Evolutionary conservation across 1,140 invertebrate genomes (phyloP).

Genomic region (Drosophila ananassae): DNA sequence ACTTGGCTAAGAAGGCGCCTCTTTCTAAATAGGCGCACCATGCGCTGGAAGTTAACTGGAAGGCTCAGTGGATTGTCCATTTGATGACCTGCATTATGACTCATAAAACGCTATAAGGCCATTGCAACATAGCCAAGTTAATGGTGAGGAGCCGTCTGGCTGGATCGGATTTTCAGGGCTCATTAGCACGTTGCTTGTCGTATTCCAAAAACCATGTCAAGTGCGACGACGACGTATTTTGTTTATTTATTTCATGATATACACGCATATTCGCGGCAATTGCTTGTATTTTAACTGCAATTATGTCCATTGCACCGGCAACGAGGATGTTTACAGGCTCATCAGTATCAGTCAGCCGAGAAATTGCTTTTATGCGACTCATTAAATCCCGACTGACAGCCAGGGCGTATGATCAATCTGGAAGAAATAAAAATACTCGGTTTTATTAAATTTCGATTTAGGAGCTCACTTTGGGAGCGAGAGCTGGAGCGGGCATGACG

Average conservation of each 20-base stretch:
- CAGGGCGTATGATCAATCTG: slow-evolving; percentile 44
- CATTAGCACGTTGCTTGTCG: slow-evolving; percentile 74
- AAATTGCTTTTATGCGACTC: slow-evolving; percentile 47
- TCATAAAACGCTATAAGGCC: slow-evolving; percentile 36
- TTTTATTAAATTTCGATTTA: slow-evolving; percentile 45
- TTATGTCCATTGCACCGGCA: slow-evolving; percentile 41
- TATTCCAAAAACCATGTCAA: slow-evolving; percentile 65
- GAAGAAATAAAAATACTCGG: slow-evolving; percentile 12
- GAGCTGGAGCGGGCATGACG: slow-evolving; percentile 19
- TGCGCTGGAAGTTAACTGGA: slow-evolving; percentile 58
- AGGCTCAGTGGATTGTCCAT: slow-evolving; percentile 11
- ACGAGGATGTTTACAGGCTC: slow-evolving; percentile 69
- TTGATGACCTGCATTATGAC: slow-evolving; percentile 28
- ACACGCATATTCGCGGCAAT: slow-evolving; percentile 26
- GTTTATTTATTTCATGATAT: slow-evolving; percentile 41
- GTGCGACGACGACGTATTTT: slow-evolving; percentile 51
- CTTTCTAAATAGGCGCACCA: slow-evolving; percentile 11
- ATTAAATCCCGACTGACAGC: slow-evolving; percentile 32
- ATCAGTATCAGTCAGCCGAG: slow-evolving; percentile 48
- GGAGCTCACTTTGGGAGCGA: neutral
- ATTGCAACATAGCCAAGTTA: slow-evolving; percentile 50
- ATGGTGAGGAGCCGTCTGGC: slow-evolving; percentile 43
- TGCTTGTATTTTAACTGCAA: slow-evolving; percentile 52
- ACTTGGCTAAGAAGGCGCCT: slow-evolving; percentile 18
- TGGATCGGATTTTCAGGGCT: slow-evolving; percentile 68